These are phyloP conservation scores for Automeris io DNA, from an alignment of 2,888 invertebrate species.

Conservation along the genomic window DNA sequence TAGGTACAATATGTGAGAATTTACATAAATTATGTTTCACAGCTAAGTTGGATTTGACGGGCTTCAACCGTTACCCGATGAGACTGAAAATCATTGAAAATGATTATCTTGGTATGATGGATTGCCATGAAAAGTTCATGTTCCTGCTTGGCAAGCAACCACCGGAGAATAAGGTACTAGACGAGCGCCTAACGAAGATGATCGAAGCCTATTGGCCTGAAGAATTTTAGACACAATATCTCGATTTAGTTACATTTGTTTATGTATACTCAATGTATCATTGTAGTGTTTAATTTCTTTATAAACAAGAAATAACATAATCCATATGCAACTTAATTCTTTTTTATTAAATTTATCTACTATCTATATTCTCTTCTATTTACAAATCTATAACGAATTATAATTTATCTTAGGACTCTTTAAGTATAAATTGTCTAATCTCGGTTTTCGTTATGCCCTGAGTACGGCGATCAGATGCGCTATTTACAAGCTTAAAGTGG, in stretches of 20 bases:
- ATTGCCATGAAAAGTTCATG: constrained; percentile 56
- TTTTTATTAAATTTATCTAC: too few relatives aligned
- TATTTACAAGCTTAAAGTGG: too few relatives aligned
- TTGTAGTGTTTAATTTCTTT: too few relatives aligned
- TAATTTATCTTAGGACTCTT: too few relatives aligned
- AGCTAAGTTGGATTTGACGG: constrained; percentile 46
- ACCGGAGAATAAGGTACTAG: constrained; percentile 36
- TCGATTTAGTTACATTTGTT: background rate
- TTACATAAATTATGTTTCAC: constrained; percentile 7
- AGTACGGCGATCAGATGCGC: too few relatives aligned
- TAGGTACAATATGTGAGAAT: too few relatives aligned
- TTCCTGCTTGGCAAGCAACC: constrained; percentile 50
- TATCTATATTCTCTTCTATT: too few relatives aligned
- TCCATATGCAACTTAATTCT: too few relatives aligned
- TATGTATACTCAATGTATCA: background rate
- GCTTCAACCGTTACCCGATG: constrained; percentile 56
- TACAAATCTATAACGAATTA: too few relatives aligned
- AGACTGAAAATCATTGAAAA: constrained; percentile 48
- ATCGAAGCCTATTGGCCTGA: constrained; percentile 53
- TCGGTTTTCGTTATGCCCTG: too few relatives aligned
- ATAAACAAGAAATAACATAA: background rate
- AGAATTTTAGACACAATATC: constrained; percentile 1
- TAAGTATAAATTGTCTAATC: too few relatives aligned
- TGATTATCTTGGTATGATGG: constrained; percentile 57
- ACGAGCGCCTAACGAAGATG: constrained; percentile 45